Evolutionary conservation across 2,113 vertebrate genomes (phyloP), one percentile per base, ranked within the genome.

Genomic region (Acrocephalus kingi): DNA sequence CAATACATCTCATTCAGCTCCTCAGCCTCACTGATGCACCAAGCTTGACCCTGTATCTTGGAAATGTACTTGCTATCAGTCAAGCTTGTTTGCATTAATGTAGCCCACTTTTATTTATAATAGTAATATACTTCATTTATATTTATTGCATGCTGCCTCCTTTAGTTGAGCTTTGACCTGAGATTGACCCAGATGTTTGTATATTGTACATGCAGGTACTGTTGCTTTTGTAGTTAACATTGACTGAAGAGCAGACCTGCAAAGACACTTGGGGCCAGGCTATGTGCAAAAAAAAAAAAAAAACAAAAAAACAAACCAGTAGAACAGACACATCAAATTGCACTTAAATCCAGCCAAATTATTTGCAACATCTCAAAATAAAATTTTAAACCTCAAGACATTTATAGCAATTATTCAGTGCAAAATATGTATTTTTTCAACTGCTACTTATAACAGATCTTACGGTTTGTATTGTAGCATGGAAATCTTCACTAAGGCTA

Each of bases 321-420:
- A 68, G 84, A 84, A 67, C 35, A 84, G 91, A 71, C 54, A 68
- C 83, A 84, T 31, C 66, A 78, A 91, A 93, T 94, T 87, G 61
- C 35, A 91, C 35, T 90, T 85, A 96, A 89, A 97, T 84, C 61
- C 81, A 95, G 78, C 13, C 25, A 15, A 41, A 35, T 84, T 94
- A 84, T 83, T 93, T 91, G 61, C 58, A 78, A 74, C 46, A 62
- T 89, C 67, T 94, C 81, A 92, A 92, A 89, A 64, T 90, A 49
- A 58, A 93, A 75, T 93, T 94, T 93, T 91, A 87, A 5, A 35
- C 85, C 72, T 96, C 54, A 66, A 89, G 93, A 55, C 84, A 79
- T 93, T 94, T 92, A 58, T 51, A 81, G 72, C 68, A 93, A 93
- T 96, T 97, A 96, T 90, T 87, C 83, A 87, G 62, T 71, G 67